A percentile compares a stretch with the other conserved stretches of the same genome.
These are phyloP conservation scores for Malthinus flaveolus DNA, from an alignment of 2,888 invertebrate genomes.

Conservation along the genomic window DNA sequence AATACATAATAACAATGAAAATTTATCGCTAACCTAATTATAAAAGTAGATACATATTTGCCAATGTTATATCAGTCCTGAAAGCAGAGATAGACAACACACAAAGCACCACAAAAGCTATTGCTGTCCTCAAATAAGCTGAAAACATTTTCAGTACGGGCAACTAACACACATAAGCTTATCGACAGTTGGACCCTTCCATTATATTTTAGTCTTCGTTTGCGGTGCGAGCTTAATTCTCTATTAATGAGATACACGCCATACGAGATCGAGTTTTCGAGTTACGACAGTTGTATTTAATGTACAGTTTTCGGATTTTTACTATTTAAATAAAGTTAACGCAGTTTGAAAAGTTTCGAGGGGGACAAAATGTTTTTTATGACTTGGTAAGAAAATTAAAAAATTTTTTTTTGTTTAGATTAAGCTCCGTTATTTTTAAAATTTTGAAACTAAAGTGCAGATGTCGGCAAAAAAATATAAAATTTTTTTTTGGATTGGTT, in stretches of 20 bases:
- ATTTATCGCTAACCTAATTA: constrained; percentile 3
- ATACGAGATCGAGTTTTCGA: constrained; percentile 23
- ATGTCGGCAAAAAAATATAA: background rate
- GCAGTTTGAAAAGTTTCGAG: constrained; percentile 8
- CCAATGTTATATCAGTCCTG: constrained; percentile 3
- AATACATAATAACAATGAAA: background rate
- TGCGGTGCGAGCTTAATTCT: constrained; percentile 41
- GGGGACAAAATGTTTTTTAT: constrained; percentile 15
- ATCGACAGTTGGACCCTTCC: constrained; percentile 45
- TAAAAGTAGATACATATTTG: background rate
- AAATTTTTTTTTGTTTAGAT: constrained; percentile 3
- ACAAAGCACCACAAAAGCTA: constrained; percentile 15
- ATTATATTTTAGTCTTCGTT: constrained; percentile 47
- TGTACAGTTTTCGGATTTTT: background rate
- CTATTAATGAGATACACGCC: constrained; percentile 35
- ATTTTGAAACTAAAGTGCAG: background rate
- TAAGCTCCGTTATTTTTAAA: background rate
- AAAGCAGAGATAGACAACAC: constrained; percentile 22
- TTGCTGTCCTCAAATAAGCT: constrained; percentile 12
- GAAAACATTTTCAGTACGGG: constrained; percentile 20
- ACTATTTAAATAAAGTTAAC: constrained; percentile 7
- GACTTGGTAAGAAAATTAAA: constrained; percentile 36
- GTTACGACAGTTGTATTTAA: constrained; percentile 5
- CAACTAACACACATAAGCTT: constrained; percentile 24
- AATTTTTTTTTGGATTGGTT: background rate